Evolutionary conservation across 2,797 vertebrate species (phyloP).

Genomic region (Scomberomorus guttatus): DNA sequence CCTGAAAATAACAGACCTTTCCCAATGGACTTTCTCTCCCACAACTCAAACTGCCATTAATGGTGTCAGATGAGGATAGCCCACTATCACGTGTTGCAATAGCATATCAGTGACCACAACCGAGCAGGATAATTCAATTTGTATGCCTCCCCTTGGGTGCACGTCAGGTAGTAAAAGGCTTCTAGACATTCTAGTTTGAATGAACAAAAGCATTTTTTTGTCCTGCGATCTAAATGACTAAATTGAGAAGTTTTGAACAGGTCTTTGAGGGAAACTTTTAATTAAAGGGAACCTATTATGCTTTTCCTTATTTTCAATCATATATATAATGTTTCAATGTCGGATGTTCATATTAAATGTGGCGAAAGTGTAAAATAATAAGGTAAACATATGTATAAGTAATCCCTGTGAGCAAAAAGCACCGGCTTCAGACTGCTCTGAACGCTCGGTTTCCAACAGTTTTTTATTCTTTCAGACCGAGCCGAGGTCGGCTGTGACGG

Average conservation of each 20-base stretch:
- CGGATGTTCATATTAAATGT: no score
- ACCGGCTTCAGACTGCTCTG: no score
- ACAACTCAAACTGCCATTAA: conserved; percentile 29
- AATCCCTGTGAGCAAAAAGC: no score
- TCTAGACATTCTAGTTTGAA: not conserved
- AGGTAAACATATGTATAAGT: no score
- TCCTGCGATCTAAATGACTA: not conserved
- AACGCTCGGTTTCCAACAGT: no score
- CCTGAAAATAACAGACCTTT: conserved; percentile 55
- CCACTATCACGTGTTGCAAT: conserved; percentile 5
- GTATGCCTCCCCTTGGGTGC: not conserved
- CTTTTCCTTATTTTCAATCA: no score
- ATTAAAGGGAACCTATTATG: no score
- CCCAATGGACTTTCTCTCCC: conserved; percentile 18
- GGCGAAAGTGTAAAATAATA: no score
- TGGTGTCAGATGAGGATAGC: conserved; percentile 3
- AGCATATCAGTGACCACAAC: conserved; percentile 12
- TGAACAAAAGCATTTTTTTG: not conserved
- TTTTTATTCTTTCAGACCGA: no score
- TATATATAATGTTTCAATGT: no score
- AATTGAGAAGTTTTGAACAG: not conserved
- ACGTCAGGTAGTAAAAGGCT: not conserved
- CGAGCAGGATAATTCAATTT: not conserved
- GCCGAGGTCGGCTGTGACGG: no score
- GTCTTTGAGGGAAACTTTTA: not conserved